Evolutionary conservation across 2,113 vertebrate genomes (phyloP).

Genomic region (Aptenodytes forsteri): DNA sequence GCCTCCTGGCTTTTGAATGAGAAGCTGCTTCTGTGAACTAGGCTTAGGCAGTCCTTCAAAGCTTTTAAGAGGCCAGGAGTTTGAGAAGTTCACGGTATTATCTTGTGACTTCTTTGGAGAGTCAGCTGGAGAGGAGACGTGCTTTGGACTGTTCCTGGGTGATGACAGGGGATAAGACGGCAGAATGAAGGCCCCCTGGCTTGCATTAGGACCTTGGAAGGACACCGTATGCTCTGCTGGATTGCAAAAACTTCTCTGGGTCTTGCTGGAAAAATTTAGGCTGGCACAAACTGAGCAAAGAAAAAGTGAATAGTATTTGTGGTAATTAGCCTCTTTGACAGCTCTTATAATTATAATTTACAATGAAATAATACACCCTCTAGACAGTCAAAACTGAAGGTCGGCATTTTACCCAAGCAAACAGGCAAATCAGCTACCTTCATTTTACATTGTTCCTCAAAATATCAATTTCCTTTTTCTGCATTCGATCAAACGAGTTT

Average conservation of each 20-base stretch:
- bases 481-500: neutral
- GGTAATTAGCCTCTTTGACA: neutral
- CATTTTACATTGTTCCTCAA: neutral
- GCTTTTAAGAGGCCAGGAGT: slow-evolving; percentile 88
- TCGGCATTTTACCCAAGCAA: neutral
- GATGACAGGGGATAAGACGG: slow-evolving; percentile 84
- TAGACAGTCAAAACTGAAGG: neutral
- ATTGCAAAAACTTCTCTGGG: slow-evolving; percentile 66
- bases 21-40: slow-evolving; percentile 68
- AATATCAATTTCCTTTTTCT: neutral
- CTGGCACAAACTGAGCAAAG: slow-evolving; percentile 57
- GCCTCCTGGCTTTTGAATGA: slow-evolving; percentile 52
- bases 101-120: slow-evolving; percentile 74
- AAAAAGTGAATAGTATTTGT: neutral
- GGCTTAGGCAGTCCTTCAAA: slow-evolving; percentile 71
- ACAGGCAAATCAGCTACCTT: neutral
- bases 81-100: slow-evolving; percentile 79
- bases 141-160: slow-evolving; percentile 77
- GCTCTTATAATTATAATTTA: neutral
- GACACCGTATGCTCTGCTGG: slow-evolving; percentile 76
- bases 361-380: neutral
- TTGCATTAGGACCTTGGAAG: slow-evolving; percentile 30
- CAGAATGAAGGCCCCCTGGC: slow-evolving; percentile 79
- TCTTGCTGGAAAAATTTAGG: slow-evolving; percentile 71
- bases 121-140: slow-evolving; percentile 41